Evolutionary conservation across 37 sponge, comb jelly and placozoan species (phyloP).

Genomic region (Lycopodina hypogea): DNA sequence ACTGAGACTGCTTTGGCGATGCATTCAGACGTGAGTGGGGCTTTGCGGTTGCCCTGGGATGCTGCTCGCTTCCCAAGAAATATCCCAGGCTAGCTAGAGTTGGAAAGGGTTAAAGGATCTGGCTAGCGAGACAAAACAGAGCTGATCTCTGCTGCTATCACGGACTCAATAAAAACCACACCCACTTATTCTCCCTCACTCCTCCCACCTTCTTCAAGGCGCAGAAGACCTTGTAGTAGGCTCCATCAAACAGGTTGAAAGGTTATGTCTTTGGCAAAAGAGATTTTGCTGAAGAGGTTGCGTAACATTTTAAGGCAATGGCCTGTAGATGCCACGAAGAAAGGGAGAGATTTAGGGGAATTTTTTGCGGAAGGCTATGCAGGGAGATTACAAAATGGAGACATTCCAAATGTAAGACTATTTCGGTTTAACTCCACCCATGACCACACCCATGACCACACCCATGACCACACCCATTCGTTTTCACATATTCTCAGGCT

Average conservation of each 20-base stretch:
- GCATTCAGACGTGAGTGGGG: slow-evolving; percentile 1
- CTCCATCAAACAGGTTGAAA: too few relatives aligned
- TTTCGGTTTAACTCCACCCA: neutral
- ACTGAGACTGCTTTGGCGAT: slow-evolving; percentile 22
- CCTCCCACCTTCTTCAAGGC: too few relatives aligned
- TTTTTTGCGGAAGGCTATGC: slow-evolving; percentile 16
- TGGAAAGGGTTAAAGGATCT: too few relatives aligned
- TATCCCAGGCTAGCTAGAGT: slow-evolving; percentile 1
- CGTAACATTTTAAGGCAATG: slow-evolving; percentile 25
- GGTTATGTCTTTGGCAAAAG: neutral
- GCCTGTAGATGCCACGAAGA: slow-evolving; percentile 53
- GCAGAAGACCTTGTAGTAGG: too few relatives aligned
- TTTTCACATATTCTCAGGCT: neutral
- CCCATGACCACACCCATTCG: neutral
- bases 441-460: neutral
- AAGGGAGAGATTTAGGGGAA: slow-evolving; percentile 67
- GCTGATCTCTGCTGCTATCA: too few relatives aligned
- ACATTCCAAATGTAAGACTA: slow-evolving; percentile 18
- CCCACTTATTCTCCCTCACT: too few relatives aligned
- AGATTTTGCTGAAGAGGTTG: slow-evolving; percentile 18
- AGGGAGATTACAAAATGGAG: slow-evolving; percentile 18
- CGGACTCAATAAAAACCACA: too few relatives aligned
- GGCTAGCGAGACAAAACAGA: too few relatives aligned
- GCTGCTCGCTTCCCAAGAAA: slow-evolving; percentile 9
- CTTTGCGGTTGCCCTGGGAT: too few relatives aligned